Conservation (phyloP, 2,113 vertebrate species). For the Panthera uncia region DNA sequence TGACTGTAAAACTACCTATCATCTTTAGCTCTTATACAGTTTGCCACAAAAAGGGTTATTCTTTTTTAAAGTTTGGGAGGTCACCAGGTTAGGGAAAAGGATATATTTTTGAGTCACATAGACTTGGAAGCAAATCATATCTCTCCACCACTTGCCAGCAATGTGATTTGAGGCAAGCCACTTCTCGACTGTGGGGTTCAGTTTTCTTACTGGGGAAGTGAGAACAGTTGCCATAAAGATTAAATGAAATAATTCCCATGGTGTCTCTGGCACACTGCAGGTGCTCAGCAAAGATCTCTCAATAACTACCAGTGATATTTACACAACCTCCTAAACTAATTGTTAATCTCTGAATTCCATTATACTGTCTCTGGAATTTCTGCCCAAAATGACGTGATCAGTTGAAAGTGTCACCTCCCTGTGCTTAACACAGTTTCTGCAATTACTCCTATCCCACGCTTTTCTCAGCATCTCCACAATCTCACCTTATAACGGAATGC, state of each 20-base stretch:
- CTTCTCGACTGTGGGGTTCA: neutral
- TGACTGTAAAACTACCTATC: neutral
- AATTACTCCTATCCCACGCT: fast-evolving
- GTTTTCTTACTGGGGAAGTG: neutral
- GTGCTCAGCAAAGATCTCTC: neutral
- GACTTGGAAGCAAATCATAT: neutral
- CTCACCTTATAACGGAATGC: neutral
- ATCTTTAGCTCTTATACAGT: neutral
- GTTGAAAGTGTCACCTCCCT: neutral
- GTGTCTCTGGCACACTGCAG: neutral
- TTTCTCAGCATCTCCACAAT: neutral
- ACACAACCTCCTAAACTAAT: neutral
- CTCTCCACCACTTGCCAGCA: neutral
- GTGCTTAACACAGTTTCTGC: neutral
- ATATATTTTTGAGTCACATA: neutral
- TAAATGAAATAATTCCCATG: neutral
- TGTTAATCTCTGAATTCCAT: neutral
- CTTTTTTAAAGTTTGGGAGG: neutral
- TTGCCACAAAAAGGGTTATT: neutral
- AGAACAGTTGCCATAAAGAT: neutral
- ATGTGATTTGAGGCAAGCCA: neutral
- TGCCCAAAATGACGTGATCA: neutral
- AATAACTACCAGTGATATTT: neutral
- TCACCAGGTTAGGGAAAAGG: too few relatives aligned
- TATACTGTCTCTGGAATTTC: neutral